A percentile compares a stretch with the other conserved stretches of the same genome.
These are phyloP conservation scores for Drosophila emarginata DNA, from an alignment of 2,888 invertebrate species.

Conservation along the genomic window DNA sequence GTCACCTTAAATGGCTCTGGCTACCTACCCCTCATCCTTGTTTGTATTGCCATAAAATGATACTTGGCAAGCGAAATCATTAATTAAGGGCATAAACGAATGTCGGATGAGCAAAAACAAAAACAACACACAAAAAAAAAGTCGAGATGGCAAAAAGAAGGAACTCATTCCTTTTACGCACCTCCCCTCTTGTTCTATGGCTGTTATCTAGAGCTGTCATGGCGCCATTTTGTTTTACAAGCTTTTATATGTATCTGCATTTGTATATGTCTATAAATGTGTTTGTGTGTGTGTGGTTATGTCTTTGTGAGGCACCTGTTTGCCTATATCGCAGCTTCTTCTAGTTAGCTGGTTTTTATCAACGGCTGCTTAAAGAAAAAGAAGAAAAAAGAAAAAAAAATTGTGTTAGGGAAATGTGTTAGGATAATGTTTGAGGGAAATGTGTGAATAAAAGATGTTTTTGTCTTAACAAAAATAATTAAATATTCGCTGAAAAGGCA, in stretches of 20 bases:
- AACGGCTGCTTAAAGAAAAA: neutral
- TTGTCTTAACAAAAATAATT: constrained; percentile 1
- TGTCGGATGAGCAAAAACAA: constrained; percentile 30
- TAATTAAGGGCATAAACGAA: constrained; percentile 58
- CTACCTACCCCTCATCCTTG: neutral
- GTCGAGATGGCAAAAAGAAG: neutral
- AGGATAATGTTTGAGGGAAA: constrained; percentile 1
- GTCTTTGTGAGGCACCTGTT: constrained; percentile 43
- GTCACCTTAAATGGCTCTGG: neutral
- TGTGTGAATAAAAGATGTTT: neutral
- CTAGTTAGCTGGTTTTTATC: neutral
- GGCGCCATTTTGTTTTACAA: constrained; percentile 38
- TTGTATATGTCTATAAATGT: constrained; percentile 2
- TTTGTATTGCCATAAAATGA: constrained; percentile 8
- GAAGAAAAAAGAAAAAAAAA: neutral
- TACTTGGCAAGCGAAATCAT: constrained; percentile 54
- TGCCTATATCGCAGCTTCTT: constrained; percentile 30
- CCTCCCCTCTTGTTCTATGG: constrained; percentile 25
- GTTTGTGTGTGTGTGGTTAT: neutral
- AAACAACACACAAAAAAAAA: neutral
- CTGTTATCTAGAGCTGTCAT: constrained; percentile 60
- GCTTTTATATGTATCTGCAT: constrained; percentile 1
- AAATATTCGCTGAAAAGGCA: neutral
- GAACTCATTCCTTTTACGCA: constrained; percentile 12
- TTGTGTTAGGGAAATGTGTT: neutral